Percentiles rank a stretch among this genome's conserved stretches.
These are phyloP conservation scores for Ophioninae sp. DNA, from an alignment of 2,888 invertebrate species.

Conservation along the genomic window DNA sequence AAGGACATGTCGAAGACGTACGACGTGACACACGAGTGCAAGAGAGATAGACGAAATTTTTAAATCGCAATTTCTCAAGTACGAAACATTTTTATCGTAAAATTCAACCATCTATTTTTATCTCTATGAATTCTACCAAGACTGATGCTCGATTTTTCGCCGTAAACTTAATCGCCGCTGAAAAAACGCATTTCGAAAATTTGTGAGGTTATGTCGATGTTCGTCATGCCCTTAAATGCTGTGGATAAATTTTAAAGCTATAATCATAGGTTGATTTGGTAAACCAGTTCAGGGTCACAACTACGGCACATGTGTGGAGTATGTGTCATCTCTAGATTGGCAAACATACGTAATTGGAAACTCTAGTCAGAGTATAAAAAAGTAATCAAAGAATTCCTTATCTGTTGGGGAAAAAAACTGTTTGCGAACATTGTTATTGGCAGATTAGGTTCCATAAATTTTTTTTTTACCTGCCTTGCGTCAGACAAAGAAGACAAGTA, in stretches of 20 bases:
- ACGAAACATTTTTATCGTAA: too few species aligned
- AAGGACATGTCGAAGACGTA: too few species aligned
- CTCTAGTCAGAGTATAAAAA: neutral
- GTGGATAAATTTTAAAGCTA: neutral
- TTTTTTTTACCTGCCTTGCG: neutral
- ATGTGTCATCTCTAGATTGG: constrained; percentile 11
- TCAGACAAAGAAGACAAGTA: neutral
- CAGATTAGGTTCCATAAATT: neutral
- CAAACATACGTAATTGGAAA: neutral
- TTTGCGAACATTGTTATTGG: neutral
- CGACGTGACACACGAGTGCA: too few species aligned
- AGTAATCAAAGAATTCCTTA: neutral
- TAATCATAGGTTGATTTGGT: neutral
- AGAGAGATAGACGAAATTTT: too few species aligned
- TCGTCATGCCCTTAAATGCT: neutral
- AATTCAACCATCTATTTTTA: too few species aligned
- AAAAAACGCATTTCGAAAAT: too few species aligned
- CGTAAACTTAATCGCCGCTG: too few species aligned
- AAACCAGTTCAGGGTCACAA: constrained; percentile 8
- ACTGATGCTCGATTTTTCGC: too few species aligned
- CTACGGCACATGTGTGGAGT: constrained; percentile 15
- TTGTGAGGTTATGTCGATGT: too few species aligned
- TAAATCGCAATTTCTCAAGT: too few species aligned
- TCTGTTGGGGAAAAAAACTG: too few species aligned
- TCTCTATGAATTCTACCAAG: too few species aligned